Evolutionary conservation across 2,113 vertebrate genomes (phyloP).

Genomic region (Ailuropoda melanoleuca): DNA sequence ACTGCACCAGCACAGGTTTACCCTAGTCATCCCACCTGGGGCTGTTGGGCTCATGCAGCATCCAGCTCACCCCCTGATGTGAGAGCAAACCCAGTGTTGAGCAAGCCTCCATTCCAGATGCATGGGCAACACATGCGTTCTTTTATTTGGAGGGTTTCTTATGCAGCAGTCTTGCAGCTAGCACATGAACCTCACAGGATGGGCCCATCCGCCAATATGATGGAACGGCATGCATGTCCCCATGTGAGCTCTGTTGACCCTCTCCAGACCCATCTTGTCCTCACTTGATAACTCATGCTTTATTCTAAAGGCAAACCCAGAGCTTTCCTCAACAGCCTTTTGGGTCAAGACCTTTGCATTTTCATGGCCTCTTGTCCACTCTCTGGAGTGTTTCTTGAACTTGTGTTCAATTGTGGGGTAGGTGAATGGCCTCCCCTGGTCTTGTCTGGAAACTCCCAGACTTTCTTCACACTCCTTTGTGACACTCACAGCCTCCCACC

Average conservation of each 20-base stretch:
- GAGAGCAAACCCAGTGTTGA: not conserved
- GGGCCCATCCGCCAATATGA: not conserved
- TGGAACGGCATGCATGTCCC: accelerated
- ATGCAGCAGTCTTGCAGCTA: not conserved
- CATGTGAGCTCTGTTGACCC: too few relatives aligned
- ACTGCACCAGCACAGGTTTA: not conserved
- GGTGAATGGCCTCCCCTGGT: not conserved
- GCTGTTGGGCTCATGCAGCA: too few relatives aligned
- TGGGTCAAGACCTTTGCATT: not conserved
- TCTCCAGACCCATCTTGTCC: not conserved
- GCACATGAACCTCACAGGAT: not conserved
- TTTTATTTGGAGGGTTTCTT: not conserved
- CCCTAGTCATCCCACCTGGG: not conserved
- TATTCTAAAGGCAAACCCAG: not conserved
- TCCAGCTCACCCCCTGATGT: not conserved
- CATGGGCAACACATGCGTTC: not conserved
- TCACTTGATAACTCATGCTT: not conserved
- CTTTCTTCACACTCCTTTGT: not conserved
- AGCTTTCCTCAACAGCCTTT: not conserved
- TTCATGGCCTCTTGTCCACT: not conserved
- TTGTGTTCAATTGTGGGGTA: too few relatives aligned
- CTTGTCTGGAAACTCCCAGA: not conserved
- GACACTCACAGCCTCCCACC: not conserved
- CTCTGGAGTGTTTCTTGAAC: not conserved
- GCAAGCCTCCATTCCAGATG: not conserved